Conservation (phyloP, 1,140 invertebrate genomes). For the Myzus persicae region DNA sequence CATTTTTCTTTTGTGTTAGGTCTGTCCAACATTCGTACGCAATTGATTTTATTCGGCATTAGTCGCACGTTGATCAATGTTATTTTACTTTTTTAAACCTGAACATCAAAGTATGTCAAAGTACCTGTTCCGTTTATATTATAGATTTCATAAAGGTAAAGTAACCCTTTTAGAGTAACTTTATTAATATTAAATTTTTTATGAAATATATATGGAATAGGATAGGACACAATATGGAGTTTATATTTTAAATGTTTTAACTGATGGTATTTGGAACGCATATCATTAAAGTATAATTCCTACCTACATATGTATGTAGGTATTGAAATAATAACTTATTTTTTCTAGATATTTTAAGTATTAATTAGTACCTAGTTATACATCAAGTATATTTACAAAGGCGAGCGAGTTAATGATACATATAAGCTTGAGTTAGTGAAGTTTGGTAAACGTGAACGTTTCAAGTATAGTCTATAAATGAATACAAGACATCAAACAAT, state of each 20-base stretch:
- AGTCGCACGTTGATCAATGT: neutral
- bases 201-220: too few relatives aligned
- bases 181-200: too few relatives aligned
- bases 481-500: neutral
- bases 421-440: neutral
- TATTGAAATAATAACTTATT: neutral
- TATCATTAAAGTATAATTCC: too few relatives aligned
- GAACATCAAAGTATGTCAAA: neutral
- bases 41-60: neutral
- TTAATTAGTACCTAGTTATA: neutral
- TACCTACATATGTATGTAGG: too few relatives aligned
- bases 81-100: neutral
- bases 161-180: neutral
- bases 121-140: neutral
- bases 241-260: too few relatives aligned
- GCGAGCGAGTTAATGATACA: neutral
- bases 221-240: too few relatives aligned
- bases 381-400: neutral
- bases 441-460: neutral
- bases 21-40: neutral
- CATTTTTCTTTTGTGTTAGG: neutral
- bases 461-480: neutral
- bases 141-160: neutral
- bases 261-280: too few relatives aligned
- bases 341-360: neutral